Conservation (phyloP, 2,113 vertebrate genomes). For the Piaya cayana region DNA sequence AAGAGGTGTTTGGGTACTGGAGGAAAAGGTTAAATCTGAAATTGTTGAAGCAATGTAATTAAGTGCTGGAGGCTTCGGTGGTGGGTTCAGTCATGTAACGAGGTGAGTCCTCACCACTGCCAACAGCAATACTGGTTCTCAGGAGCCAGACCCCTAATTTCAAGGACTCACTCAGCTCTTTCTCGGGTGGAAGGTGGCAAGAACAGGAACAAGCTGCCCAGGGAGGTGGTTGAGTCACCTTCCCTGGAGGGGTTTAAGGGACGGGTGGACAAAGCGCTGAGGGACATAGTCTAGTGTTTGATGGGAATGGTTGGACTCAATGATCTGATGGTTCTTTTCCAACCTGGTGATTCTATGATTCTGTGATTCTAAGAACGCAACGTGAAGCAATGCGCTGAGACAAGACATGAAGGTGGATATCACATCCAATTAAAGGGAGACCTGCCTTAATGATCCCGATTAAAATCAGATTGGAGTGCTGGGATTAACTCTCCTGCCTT, state of each 20-base stretch:
- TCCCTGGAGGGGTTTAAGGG: too few species aligned
- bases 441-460: neutral
- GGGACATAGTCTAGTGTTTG: too few species aligned
- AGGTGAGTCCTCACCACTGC: neutral
- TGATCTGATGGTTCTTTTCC: too few species aligned
- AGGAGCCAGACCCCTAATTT: neutral
- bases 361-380: too few species aligned
- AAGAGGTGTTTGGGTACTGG: neutral
- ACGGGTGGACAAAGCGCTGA: too few species aligned
- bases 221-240: too few species aligned
- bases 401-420: neutral
- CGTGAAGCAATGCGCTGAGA: neutral
- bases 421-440: neutral
- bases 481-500: neutral
- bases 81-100: neutral
- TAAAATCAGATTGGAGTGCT: neutral
- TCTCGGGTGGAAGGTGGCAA: neutral
- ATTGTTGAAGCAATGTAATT: neutral
- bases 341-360: too few species aligned
- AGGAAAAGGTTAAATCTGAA: neutral
- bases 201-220: too few species aligned
- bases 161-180: neutral
- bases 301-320: too few species aligned
- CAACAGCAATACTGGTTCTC: accelerated
- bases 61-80: neutral